Evolutionary conservation across 2,113 vertebrate genomes (phyloP), one percentile per base, ranked within the genome.

Genomic region (Sorex araneus): DNA sequence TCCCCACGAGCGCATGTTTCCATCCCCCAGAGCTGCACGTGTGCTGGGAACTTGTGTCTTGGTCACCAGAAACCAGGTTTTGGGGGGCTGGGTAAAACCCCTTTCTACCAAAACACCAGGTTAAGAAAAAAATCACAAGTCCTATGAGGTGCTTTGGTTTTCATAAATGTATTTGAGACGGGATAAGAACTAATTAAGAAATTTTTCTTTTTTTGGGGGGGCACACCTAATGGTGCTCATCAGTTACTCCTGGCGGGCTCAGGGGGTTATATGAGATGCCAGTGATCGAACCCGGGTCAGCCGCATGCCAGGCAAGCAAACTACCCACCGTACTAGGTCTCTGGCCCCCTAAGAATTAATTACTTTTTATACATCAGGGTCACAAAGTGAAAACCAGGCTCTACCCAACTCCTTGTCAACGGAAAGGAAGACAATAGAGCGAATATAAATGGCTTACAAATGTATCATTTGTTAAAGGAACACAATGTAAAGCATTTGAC

Each of bases 401-500:
- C 7, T 90, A 82, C 30, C 83, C 57, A 54, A 83, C 9, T 80
- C 66, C 40, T 75, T 5, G 70, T 47, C 18, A 32, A 85, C 13
- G 76, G 2, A 40, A 85, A 85, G 28, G 64, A 66, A 77, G 69
- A 36, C 5, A 71, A 71, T 16, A 18, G 73, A 27, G 79, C 34
- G 19, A 34, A 40, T 83, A 83, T 30, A 21, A 86, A 66, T 11
- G 70, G 47, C 75, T 83, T 83, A 82, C 3, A 85, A 78, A 73
- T 6, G 36, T 30, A 66, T 34, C 16, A 57, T 93, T 91, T 84
- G 83, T 67, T 66, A 93, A 90, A 78, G n/a, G 47, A 36, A 83
- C 83, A 32, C 36, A 87, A 70, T 47, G 3, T 66, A 74, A 54
- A n/a, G 82, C 28, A 93, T n/a, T 74, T 69, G 90, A 71, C 15